A percentile compares a stretch with the other conserved stretches of the same genome.
phyloP scores from a whole-genome alignment of 2,888 invertebrate genomes.

The Hermaeophaga mercurialis region DNA sequence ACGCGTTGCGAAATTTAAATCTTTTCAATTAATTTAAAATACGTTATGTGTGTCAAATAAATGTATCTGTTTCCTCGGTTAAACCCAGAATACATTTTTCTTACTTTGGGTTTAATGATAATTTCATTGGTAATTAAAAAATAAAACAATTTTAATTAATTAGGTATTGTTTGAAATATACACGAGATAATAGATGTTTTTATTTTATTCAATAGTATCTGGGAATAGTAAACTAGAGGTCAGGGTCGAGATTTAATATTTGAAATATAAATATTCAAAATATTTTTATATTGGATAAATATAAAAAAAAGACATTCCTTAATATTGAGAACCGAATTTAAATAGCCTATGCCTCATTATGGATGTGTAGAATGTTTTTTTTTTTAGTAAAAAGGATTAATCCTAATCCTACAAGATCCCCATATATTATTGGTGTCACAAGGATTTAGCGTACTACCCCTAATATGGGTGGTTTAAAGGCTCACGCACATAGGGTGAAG shows the following conservation, averaged over 20 bases:
- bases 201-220: not conserved
- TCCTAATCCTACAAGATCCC: too few species aligned
- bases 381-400: too few species aligned
- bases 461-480: too few species aligned
- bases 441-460: too few species aligned
- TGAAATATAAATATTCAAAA: not conserved
- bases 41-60: constrained; percentile 3
- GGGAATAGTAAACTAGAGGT: not conserved
- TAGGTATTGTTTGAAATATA: constrained; percentile 3
- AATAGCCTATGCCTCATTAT: too few species aligned
- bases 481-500: too few species aligned
- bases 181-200: constrained; percentile 1
- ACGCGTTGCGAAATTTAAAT: constrained; percentile 37
- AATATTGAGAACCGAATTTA: too few species aligned
- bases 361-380: too few species aligned
- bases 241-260: not conserved
- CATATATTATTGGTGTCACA: too few species aligned
- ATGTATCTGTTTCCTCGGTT: constrained; percentile 1
- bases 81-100: constrained; percentile 1
- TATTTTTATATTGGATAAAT: too few species aligned
- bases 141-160: constrained; percentile 11
- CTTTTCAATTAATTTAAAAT: constrained; percentile 4
- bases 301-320: too few species aligned
- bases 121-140: constrained; percentile 2
- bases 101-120: constrained; percentile 4